Percentiles rank a stretch among this genome's conserved stretches.
Evolutionary conservation across 2,113 vertebrate genomes (phyloP).

Genomic region (Lampris megalopsis): DNA sequence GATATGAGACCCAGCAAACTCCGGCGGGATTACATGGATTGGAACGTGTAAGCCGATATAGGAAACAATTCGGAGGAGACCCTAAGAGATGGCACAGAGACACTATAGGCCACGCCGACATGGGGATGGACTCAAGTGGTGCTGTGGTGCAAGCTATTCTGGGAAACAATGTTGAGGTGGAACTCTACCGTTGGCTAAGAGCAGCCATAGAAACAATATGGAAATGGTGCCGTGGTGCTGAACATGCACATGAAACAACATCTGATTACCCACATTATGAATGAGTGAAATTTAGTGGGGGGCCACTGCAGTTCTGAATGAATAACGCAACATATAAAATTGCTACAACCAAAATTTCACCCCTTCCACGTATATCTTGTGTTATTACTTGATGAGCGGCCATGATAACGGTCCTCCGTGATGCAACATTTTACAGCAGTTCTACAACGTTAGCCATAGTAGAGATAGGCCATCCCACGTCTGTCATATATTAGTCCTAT

Average conservation of each 20-base stretch:
- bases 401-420: no score
- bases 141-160: slow-evolving; percentile 32
- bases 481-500: slow-evolving; percentile 67
- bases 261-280: slow-evolving; percentile 49
- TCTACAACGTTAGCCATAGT: slow-evolving; percentile 31
- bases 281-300: slow-evolving; percentile 51
- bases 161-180: slow-evolving; percentile 45
- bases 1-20: slow-evolving; percentile 61
- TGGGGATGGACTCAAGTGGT: slow-evolving; percentile 38
- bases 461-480: slow-evolving; percentile 44
- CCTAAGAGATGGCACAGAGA: slow-evolving; percentile 5
- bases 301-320: slow-evolving; percentile 57
- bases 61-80: slow-evolving; percentile 69
- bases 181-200: slow-evolving; percentile 47
- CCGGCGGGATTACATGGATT: slow-evolving; percentile 71
- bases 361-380: slow-evolving; percentile 56
- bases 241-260: slow-evolving; percentile 52
- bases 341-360: slow-evolving; percentile 67
- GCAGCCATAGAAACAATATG: slow-evolving; percentile 22
- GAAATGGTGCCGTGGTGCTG: slow-evolving; percentile 37
- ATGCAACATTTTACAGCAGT: no score
- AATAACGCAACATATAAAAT: slow-evolving; percentile 62
- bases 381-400: slow-evolving; percentile 34
- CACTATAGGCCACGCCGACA: slow-evolving; percentile 44
- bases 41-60: slow-evolving; percentile 70